Percentiles rank a stretch among this genome's conserved stretches.
Evolutionary conservation across 2,797 vertebrate genomes (phyloP).

Genomic region (Monodelphis domestica): DNA sequence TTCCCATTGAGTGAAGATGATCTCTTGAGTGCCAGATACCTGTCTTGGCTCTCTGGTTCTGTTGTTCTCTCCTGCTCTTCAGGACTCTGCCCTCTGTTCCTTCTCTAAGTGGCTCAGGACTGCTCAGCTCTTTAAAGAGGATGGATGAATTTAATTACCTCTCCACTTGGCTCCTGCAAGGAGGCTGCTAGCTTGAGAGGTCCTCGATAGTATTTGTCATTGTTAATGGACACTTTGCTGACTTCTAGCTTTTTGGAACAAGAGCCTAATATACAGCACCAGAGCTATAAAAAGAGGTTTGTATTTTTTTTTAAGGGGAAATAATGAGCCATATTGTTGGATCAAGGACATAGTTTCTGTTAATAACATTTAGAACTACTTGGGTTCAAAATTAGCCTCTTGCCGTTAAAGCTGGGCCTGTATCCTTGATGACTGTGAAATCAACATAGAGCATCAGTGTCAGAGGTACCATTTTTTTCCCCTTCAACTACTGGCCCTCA

Average conservation of each 20-base stretch:
- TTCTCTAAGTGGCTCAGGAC: neutral
- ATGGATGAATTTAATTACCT: neutral
- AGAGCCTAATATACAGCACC: neutral
- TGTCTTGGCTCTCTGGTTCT: neutral
- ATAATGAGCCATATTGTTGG: neutral
- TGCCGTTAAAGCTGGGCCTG: neutral
- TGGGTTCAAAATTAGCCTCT: neutral
- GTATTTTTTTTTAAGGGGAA: neutral
- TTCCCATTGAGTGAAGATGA: neutral
- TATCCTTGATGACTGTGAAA: neutral
- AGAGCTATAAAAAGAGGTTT: neutral
- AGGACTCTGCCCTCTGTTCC: neutral
- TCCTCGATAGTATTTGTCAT: neutral
- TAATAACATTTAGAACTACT: neutral
- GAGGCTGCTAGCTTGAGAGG: neutral
- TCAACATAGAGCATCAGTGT: neutral
- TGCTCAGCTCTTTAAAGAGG: neutral
- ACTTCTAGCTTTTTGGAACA: neutral
- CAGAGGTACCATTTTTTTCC: neutral
- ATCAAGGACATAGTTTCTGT: neutral
- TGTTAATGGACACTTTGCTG: neutral
- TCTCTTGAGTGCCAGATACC: neutral
- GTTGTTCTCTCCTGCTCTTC: neutral
- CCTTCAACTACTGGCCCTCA: no score
- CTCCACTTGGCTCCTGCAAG: neutral